A percentile compares a stretch with the other conserved stretches of the same genome.
Evolutionary conservation across 2,888 invertebrate species (phyloP).

Genomic region (Orthonychiurus folsomi): DNA sequence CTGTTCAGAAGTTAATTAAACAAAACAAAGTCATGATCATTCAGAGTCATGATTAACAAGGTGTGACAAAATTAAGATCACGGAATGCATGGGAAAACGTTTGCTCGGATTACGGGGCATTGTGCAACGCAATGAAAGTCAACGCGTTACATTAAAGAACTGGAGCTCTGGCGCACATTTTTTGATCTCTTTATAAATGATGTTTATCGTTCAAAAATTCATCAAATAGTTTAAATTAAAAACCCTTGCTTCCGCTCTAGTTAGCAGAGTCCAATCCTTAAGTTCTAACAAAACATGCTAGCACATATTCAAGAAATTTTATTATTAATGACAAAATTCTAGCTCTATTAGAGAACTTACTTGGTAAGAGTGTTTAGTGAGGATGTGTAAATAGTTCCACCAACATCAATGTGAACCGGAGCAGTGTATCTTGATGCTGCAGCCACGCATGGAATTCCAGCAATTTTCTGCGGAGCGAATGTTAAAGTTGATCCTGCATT

Average conservation of each 20-base stretch:
- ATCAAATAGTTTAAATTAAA: too few species aligned
- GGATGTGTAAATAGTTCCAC: slow-evolving; percentile 92
- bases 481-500: slow-evolving; percentile 8
- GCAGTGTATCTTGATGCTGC: slow-evolving; percentile 86
- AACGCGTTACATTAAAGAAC: too few species aligned
- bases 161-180: too few species aligned
- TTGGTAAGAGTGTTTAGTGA: slow-evolving; percentile 89
- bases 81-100: too few species aligned
- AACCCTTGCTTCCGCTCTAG: too few species aligned
- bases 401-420: slow-evolving; percentile 95
- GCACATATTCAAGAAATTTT: background rate
- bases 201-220: too few species aligned
- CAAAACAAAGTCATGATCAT: slow-evolving; percentile 13
- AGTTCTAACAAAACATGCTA: background rate
- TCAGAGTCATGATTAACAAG: background rate
- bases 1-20: slow-evolving; percentile 50
- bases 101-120: too few species aligned
- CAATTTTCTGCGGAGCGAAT: slow-evolving; percentile 54
- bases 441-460: slow-evolving; percentile 88
- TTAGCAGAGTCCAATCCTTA: background rate
- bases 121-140: too few species aligned
- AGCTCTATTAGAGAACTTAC: slow-evolving; percentile 50
- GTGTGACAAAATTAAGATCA: background rate
- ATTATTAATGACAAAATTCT: background rate
- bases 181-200: too few species aligned